Conservation (phyloP, 2,797 vertebrate genomes). For the Microctenopoma stevenorrisi region DNA sequence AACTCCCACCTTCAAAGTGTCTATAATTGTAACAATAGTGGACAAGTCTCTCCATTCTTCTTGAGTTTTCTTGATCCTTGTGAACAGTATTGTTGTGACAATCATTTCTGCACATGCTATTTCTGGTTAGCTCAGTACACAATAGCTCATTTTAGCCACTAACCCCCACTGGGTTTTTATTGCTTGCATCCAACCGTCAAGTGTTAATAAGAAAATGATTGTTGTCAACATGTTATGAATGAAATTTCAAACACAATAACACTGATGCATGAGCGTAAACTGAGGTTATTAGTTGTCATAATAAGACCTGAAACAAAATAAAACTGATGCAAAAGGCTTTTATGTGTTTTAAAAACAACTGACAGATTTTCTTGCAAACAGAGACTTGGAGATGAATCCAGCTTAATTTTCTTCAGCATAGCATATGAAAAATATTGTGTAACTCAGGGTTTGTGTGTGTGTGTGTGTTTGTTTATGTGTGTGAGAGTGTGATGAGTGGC, state of each 20-base stretch:
- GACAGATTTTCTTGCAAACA: conserved; percentile 35
- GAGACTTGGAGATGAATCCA: neutral
- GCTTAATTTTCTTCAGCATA: neutral
- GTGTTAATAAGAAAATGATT: conserved; percentile 54
- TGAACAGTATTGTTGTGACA: conserved; percentile 49
- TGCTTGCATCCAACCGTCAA: conserved; percentile 61
- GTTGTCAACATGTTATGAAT: conserved; percentile 52
- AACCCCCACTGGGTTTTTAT: conserved; percentile 53
- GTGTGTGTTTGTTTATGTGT: neutral
- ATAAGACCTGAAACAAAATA: conserved; percentile 47
- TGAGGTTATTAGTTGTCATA: conserved; percentile 52
- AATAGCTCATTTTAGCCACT: conserved; percentile 37
- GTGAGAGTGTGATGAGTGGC: conserved; percentile 24
- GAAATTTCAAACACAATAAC: conserved; percentile 64
- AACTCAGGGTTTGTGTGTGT: conserved; percentile 5
- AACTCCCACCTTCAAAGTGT: conserved; percentile 19
- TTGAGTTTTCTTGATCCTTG: conserved; percentile 27
- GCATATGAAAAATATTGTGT: conserved; percentile 18
- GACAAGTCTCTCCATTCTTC: conserved; percentile 51
- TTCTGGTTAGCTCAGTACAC: conserved; percentile 51
- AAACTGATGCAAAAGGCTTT: conserved; percentile 32
- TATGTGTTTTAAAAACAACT: conserved; percentile 26
- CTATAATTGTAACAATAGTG: conserved; percentile 51
- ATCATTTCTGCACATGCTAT: conserved; percentile 39
- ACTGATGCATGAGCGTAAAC: conserved; percentile 46